Base-by-base conservation (phyloP, 2,113 vertebrate species). In the Semnornis frantzii region DNA sequence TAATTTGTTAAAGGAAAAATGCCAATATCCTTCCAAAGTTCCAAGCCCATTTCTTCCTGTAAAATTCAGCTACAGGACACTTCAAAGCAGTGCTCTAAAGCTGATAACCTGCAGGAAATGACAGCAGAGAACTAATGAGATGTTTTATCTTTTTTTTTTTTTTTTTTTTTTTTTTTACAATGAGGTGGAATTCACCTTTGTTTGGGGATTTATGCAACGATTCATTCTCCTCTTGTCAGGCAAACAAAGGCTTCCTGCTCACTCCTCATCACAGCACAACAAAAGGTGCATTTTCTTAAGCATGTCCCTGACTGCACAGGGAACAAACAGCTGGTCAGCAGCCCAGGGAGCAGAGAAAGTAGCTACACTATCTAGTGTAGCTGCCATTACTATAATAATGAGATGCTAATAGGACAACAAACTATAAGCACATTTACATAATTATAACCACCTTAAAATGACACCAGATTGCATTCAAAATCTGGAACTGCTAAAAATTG, bases 1-100 rank as follows among this genome's bases (percentile, higher is more conserved):
- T 73, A 74, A 91, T 86, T 83, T 19, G 25, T 92, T 84, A 90
- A 92, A 95, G 94, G 71, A 89, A 95, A 94, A 94, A 88, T 84
- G 87, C 7, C 93, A 75, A 83, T 95, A 87, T 87, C 87, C 77
- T 89, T 87, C 46, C 50, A 85, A 92, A 94, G 74, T 82, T 93
- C n/a, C 42, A 69, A 65, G 39, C 86, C 25, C 5, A 94, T 90
- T 95, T 85, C 59, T 63, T 93, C 57, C 72, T 88, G 92, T 93
- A 82, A 90, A 95, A 83, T 78, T 7, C 42, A 91, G 66, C 69
- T 88, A 44, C 25, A 66, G 52, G 78, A 89, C 68, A 80, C 66
- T 87, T 94, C 72, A 89, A 76, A 85, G 42, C 81, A 89, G 42
- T 59, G 25, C 64, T 92, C 68, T 82, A 89, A 92, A 79, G 60